Base-by-base conservation (phyloP, 2,888 invertebrate species). In the Cryptus viduatorius region DNA sequence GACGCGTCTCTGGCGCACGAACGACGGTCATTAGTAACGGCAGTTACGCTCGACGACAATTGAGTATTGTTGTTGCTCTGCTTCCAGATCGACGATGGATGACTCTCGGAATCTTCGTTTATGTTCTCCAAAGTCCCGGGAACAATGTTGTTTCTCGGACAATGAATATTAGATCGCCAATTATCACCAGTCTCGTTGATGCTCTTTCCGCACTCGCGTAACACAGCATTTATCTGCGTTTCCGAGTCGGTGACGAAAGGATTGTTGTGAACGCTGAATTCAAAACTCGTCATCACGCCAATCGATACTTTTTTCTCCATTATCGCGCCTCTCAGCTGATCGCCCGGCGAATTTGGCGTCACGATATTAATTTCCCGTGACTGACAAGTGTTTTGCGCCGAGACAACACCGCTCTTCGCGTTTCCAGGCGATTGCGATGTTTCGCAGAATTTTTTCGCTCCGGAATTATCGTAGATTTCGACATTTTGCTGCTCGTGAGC, bases 201-300 rank as follows among this genome's bases (percentile, higher is more conserved):
- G 16, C 31, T 69, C 5, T 79, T 73, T 8, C 44, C 46, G 10
- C 73, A 81, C 14, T 87, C 83, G 16, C 75, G 68, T 0, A 79
- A 29, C 48, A 50, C 75, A 0, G 53, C 69, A 19, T 69, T 82
- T 1, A 65, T 50, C 19, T 85, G 86, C 59, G 89, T 86, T 14
- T 87, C 88, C n/a, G 85, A 37, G 7, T 90, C 90, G 5, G 85
- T 0, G 4, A 88, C 65, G 64, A 91, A 90, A 50, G 91, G 91
- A 87, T 89, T 92, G 65, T 93, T 93, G 75, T 93, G 92, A 16
- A 93, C 90, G 31, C 91, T 93, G 90, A 96, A 95, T 94, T 96
- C 96, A 92, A 96, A 96, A 92, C 96, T 96, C 1, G 96, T 96
- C 95, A 96, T 96, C 1, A 96, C 95, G 80, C 96, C 96, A 76